These are phyloP conservation scores for Epistrophe eligans DNA, from an alignment of 2,888 invertebrate genomes.

Conservation along the genomic window DNA sequence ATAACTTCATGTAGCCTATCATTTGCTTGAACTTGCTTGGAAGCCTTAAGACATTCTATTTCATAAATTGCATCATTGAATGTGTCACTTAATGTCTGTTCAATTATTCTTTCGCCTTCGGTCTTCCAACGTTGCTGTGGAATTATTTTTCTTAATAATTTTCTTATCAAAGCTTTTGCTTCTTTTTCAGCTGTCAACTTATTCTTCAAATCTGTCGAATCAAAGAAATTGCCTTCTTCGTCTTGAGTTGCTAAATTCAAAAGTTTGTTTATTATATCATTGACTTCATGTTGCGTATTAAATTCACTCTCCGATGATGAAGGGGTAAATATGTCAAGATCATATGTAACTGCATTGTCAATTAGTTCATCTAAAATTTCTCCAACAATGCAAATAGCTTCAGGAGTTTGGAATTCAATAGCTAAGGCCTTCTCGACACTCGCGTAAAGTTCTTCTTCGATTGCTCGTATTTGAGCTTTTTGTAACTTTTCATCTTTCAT, in stretches of 20 bases:
- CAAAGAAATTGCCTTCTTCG: constrained; percentile 1
- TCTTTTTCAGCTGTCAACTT: constrained; percentile 73
- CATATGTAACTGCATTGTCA: constrained; percentile 43
- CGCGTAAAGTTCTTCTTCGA: constrained; percentile 46
- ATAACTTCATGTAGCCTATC: constrained; percentile 46
- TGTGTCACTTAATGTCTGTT: constrained; percentile 78
- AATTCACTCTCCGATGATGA: constrained; percentile 39
- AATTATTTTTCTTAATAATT: constrained; percentile 79
- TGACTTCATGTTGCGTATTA: constrained; percentile 21
- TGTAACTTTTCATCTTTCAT: constrained; percentile 13
- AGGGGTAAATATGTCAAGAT: constrained; percentile 47
- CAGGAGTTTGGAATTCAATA: constrained; percentile 15
- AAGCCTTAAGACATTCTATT: constrained; percentile 52
- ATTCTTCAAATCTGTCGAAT: constrained; percentile 6
- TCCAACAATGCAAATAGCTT: constrained; percentile 38
- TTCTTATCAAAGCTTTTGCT: constrained; percentile 79
- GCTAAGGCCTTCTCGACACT: constrained; percentile 30
- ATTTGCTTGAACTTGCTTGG: constrained; percentile 38
- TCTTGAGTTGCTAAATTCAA: neutral
- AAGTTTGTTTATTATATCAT: constrained; percentile 43
- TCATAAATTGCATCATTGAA: constrained; percentile 78
- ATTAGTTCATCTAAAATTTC: constrained; percentile 56
- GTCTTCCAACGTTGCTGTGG: constrained; percentile 80
- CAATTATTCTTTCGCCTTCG: constrained; percentile 77
- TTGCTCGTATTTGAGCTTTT: constrained; percentile 12